phyloP scores from a whole-genome alignment of 2,888 invertebrate species.

The Drosophila rubida region DNA sequence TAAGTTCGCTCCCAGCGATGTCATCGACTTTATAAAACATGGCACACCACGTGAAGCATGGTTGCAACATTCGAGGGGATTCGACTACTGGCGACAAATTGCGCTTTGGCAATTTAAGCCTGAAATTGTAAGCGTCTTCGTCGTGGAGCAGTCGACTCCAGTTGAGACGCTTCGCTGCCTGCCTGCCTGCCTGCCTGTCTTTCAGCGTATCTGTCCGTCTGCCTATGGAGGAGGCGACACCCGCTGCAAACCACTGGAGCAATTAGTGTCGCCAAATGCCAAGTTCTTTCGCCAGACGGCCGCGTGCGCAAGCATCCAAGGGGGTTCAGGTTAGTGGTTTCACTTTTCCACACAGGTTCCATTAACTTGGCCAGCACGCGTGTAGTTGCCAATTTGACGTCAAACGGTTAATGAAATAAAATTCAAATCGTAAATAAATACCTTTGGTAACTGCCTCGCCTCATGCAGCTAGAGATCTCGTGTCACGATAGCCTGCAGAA shows the following conservation, averaged over 20 bases:
- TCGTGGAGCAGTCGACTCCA: neutral
- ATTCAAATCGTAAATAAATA: slow-evolving; percentile 41
- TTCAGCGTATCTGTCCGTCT: neutral
- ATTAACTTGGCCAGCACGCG: slow-evolving; percentile 61
- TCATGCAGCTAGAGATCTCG: neutral
- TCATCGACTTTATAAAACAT: slow-evolving; percentile 76
- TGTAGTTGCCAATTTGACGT: slow-evolving; percentile 74
- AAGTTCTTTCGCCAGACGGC: slow-evolving; percentile 68
- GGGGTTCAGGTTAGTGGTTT: slow-evolving; percentile 47
- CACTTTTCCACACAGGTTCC: slow-evolving; percentile 62
- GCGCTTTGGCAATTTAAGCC: slow-evolving; percentile 79
- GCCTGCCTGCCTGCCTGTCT: slow-evolving; percentile 23
- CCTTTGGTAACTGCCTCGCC: neutral
- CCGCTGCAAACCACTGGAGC: slow-evolving; percentile 46
- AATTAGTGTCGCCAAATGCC: slow-evolving; percentile 79
- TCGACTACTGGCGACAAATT: slow-evolving; percentile 73
- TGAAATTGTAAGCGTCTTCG: slow-evolving; percentile 59
- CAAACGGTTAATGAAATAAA: slow-evolving; percentile 68
- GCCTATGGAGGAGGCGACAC: slow-evolving; percentile 8
- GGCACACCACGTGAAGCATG: slow-evolving; percentile 13
- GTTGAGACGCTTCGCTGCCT: slow-evolving; percentile 42
- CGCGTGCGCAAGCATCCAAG: slow-evolving; percentile 1
- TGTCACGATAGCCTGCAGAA: neutral
- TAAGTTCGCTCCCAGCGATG: slow-evolving; percentile 57
- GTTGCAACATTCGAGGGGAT: slow-evolving; percentile 35